Conservation (phyloP, 2,113 vertebrate genomes). For the Malurus elegans region DNA sequence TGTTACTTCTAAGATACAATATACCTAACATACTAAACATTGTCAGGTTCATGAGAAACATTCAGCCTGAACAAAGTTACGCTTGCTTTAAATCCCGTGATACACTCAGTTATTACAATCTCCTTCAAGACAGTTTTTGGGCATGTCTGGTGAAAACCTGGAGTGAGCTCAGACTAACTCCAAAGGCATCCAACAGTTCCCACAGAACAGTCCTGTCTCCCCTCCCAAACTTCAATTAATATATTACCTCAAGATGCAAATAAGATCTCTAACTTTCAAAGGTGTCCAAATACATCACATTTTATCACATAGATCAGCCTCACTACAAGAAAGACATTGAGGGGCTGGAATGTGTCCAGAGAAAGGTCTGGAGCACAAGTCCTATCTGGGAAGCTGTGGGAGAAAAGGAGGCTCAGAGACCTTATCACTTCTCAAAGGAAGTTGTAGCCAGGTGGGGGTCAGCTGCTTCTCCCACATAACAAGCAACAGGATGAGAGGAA, state of each 20-base stretch:
- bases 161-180: not conserved
- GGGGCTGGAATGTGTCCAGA: not conserved
- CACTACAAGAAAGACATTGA: not conserved
- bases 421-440: not conserved
- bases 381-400: not conserved
- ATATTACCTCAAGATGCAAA: not conserved
- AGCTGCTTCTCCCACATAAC: not conserved
- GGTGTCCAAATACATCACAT: not conserved
- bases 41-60: not conserved
- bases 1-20: not conserved
- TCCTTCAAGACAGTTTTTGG: not conserved
- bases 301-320: not conserved
- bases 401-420: not conserved
- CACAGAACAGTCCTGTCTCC: not conserved
- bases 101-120: not conserved
- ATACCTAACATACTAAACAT: not conserved
- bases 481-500: not conserved
- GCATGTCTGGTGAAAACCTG: not conserved
- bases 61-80: not conserved
- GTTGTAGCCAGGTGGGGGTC: rapidly evolving
- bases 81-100: not conserved
- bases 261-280: not conserved
- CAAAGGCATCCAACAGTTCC: not conserved
- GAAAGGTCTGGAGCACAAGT: not conserved
- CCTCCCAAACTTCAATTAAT: not conserved